These are phyloP conservation scores for Prosapia bicincta DNA, from an alignment of 2,888 invertebrate species.

Conservation along the genomic window DNA sequence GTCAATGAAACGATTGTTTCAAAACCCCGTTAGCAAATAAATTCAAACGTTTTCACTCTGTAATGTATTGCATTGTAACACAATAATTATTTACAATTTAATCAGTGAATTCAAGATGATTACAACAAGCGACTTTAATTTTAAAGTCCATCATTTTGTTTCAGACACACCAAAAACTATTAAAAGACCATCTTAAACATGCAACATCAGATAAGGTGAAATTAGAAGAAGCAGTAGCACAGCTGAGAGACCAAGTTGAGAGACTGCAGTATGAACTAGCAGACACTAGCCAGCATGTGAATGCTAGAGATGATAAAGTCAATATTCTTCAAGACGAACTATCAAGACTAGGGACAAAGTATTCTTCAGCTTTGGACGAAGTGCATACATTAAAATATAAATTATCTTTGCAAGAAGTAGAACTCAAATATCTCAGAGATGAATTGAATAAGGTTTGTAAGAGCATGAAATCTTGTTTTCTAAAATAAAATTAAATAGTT, in stretches of 20 bases:
- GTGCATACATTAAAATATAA: constrained; percentile 38
- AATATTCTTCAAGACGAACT: constrained; percentile 39
- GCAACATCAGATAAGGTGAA: constrained; percentile 40
- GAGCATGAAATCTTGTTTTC: too few relatives aligned
- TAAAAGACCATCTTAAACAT: constrained; percentile 39
- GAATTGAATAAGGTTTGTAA: neutral
- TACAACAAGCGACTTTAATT: too few relatives aligned
- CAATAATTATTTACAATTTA: too few relatives aligned
- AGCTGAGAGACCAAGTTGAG: constrained; percentile 39
- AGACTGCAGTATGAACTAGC: constrained; percentile 41
- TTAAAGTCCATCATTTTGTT: too few relatives aligned
- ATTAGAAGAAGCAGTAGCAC: constrained; percentile 40
- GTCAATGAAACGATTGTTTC: too few relatives aligned
- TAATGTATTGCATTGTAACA: too few relatives aligned
- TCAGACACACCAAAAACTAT: constrained; percentile 36
- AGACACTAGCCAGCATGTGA: constrained; percentile 39
- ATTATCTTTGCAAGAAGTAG: constrained; percentile 41
- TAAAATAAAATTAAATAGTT: too few relatives aligned
- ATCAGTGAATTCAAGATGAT: too few relatives aligned
- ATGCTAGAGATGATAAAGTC: constrained; percentile 39
- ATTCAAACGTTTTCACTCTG: too few relatives aligned
- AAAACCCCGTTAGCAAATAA: too few relatives aligned
- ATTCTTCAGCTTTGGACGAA: constrained; percentile 41
- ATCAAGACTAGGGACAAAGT: constrained; percentile 38
- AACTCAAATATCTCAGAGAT: constrained; percentile 41